A percentile compares a stretch with the other conserved stretches of the same genome.
Conservation (phyloP, 2,113 vertebrate genomes). For the Perca flavescens region DNA sequence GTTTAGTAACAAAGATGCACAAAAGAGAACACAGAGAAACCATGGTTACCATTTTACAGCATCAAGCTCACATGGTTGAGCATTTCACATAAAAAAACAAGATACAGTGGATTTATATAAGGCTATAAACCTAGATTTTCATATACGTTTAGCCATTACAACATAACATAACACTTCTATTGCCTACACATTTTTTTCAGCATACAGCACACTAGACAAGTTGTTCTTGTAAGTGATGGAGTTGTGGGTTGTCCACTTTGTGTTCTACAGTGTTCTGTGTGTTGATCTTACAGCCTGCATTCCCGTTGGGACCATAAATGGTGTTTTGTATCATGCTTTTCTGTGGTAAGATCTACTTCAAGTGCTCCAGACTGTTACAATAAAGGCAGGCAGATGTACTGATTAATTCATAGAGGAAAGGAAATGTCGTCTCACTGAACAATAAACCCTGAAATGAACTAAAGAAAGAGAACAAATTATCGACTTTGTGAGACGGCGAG, state of each 20-base stretch:
- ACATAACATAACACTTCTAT: neutral
- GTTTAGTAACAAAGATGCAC: constrained; percentile 5
- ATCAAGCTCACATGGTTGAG: neutral
- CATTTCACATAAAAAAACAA: constrained; percentile 6
- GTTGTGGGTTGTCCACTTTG: constrained; percentile 50
- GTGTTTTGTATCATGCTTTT: constrained; percentile 42
- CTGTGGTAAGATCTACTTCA: constrained; percentile 47
- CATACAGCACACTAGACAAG: neutral
- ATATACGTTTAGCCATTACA: neutral
- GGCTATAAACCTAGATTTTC: neutral
- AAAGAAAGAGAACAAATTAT: constrained; percentile 39
- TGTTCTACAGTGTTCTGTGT: constrained; percentile 22
- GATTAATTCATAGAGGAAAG: constrained; percentile 48
- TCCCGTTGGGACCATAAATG: constrained; percentile 39
- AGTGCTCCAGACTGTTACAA: constrained; percentile 42
- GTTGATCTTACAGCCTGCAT: constrained; percentile 20
- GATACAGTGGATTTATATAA: constrained; percentile 17
- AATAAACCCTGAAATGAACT: constrained; percentile 34
- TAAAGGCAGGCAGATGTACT: constrained; percentile 56
- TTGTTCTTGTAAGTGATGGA: constrained; percentile 16
- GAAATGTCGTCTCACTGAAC: constrained; percentile 32
- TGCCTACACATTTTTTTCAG: neutral
- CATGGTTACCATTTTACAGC: neutral
- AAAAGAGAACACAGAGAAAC: neutral
- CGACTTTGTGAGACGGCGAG: neutral